Evolutionary conservation across 37 sponge, comb jelly and placozoan genomes (phyloP), one percentile per base, ranked within the genome.

Genomic region (Bolinopsis microptera): DNA sequence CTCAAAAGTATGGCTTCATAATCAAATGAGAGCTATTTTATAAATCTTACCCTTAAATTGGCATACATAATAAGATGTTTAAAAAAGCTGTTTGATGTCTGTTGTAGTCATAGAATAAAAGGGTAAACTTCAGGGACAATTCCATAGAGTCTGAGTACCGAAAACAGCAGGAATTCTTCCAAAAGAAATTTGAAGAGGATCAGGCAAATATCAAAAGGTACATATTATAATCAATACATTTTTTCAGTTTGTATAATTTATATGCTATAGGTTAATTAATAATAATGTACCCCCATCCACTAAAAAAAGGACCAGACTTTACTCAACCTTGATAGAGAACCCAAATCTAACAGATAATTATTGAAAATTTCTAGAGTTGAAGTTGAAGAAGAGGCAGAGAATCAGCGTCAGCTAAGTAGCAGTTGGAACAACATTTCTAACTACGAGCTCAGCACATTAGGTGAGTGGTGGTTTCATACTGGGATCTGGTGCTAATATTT

Each of bases 181-280:
- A 77, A 35, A 77, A 77, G 37, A 77, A 77, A 36, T 77, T 77
- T 77, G 80, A 77, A 77, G 80, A 77, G 35, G 80, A 77, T 18
- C 27, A 77, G 36, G 80, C 80, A 34, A 2, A 13, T 3, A 13
- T 77, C 9, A 77, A 77, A 77, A 77, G 32, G 80, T 70, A 70
- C 3, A 30, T 28, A 70, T 24, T 70, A 24, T 9, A 61, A 21
- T 13, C 61, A 48, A 48, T 18, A 48, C 61, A 48, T 18, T 18
- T 48, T 13, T 48, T 48, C 5, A 48, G 5, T 13, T 18, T 48
- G 61, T 48, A n/a, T n/a, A n/a, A n/a, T n/a, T n/a, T n/a, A n/a
- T n/a, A n/a, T n/a, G n/a, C n/a, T n/a, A n/a, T n/a, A n/a, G n/a
- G n/a, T n/a, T n/a, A n/a, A n/a, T n/a, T n/a, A n/a, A n/a, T n/a